phyloP scores from a whole-genome alignment of 2,888 invertebrate genomes.

The Sthenelais limicola region DNA sequence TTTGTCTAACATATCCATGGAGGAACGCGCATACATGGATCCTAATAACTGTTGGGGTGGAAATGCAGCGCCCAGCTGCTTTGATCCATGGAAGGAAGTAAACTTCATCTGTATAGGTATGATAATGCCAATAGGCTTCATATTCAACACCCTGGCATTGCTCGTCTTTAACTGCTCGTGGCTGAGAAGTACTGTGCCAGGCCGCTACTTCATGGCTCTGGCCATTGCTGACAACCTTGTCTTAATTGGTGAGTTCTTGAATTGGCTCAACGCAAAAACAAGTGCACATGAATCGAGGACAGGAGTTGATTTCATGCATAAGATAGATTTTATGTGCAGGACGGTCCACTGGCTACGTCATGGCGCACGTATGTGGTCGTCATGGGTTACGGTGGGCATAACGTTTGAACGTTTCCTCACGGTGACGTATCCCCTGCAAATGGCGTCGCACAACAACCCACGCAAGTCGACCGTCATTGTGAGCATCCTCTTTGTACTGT shows the following conservation, averaged over 20 bases:
- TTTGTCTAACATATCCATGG: too few relatives aligned
- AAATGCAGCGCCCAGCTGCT: too few relatives aligned
- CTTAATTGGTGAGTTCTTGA: conserved; percentile 22
- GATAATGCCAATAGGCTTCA: conserved; percentile 25
- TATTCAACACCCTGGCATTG: conserved; percentile 14
- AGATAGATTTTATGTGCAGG: neutral
- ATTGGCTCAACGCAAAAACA: conserved; percentile 37
- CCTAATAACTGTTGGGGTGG: too few relatives aligned
- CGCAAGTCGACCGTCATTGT: conserved; percentile 8
- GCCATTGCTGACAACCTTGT: conserved; percentile 36
- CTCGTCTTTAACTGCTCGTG: conserved; percentile 18
- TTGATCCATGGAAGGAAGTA: conserved; percentile 20
- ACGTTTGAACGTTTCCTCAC: conserved; percentile 32
- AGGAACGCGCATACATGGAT: too few relatives aligned
- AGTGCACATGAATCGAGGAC: too few relatives aligned
- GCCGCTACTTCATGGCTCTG: conserved; percentile 34
- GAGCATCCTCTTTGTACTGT: conserved; percentile 12
- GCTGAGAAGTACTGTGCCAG: conserved; percentile 18
- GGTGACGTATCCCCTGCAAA: conserved; percentile 31
- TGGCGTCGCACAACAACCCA: conserved; percentile 17
- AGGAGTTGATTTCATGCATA: conserved; percentile 9
- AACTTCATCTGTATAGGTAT: conserved; percentile 11
- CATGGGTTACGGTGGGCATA: conserved; percentile 34
- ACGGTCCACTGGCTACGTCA: conserved; percentile 20
- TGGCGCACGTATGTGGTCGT: conserved; percentile 21